Base-by-base conservation (phyloP, 1,140 invertebrate genomes). In the Camponotus pennsylvanicus region DNA sequence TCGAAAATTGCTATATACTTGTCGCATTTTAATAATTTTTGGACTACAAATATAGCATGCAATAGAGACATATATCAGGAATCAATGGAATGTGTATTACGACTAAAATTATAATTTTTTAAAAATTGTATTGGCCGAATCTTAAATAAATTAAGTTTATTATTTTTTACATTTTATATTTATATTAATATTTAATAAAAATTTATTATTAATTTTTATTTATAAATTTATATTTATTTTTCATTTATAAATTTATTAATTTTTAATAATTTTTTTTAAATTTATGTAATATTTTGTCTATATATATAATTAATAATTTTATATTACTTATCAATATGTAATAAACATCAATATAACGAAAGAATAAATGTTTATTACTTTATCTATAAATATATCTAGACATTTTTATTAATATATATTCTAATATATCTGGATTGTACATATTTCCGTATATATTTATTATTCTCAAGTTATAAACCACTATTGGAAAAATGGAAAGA, bases 401-500 rank as follows among this genome's bases (percentile, higher is more conserved):
- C 8, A 52, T 40, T 37, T 3, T 37, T n/a, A 37, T 21, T 42
- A 6, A 27, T 45, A 27, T 21, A 49, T 2, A n/a, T 40, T 73
- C 34, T 73, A 27, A 45, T 40, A 3, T 40, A 40, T 40, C 37
- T 40, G 37, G 6, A 3, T 40, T 40, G 37, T 40, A 6, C 37
- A 40, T 0, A 6, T 5, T 5, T 42, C 6, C n/a, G 1, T 11
- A 15, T 0, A 18, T 57, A 8, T n/a, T 5, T n/a, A 45, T 55
- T 78, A 79, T 42, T 45, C 0, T 71, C 15, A 94, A 96, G 91
- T 86, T 95, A 97, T 75, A 95, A 96, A 0, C 95, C 96, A 0
- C 91, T 98, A 0, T 49, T 97, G 0, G 94, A 96, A 52, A 95
- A 96, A 78, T 94, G 97, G 71, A 96, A 96, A 69, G 92, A 96